These are phyloP conservation scores for Gopherus flavomarginatus DNA, from an alignment of 2,113 vertebrate species.

Conservation along the genomic window DNA sequence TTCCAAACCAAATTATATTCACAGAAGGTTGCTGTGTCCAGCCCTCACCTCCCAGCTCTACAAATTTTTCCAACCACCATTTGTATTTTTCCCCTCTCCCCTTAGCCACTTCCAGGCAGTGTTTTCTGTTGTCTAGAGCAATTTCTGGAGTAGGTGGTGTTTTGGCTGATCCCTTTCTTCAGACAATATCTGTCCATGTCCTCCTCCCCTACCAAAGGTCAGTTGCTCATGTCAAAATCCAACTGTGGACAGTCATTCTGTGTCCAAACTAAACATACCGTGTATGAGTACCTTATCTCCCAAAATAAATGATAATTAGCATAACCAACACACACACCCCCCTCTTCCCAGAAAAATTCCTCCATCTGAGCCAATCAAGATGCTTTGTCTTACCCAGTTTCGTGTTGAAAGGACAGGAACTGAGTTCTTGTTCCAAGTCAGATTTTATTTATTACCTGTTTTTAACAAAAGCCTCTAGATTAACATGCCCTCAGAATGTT, in stretches of 20 bases:
- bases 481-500: not conserved
- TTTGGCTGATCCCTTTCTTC: conserved; percentile 58
- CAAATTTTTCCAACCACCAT: fast-evolving
- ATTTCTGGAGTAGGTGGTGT: conserved; percentile 9
- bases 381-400: conserved; percentile 31
- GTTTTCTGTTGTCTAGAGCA: conserved; percentile 59
- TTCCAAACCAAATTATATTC: conserved; percentile 52
- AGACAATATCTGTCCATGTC: conserved; percentile 49
- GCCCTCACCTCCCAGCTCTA: not conserved
- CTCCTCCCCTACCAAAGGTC: conserved; percentile 48
- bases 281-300: conserved; percentile 68
- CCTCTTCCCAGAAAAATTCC: conserved; percentile 16
- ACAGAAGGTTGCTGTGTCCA: conserved; percentile 39
- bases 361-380: conserved; percentile 63
- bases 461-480: not conserved
- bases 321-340: conserved; percentile 7
- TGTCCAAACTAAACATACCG: conserved; percentile 70
- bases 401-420: not conserved
- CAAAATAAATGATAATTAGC: conserved; percentile 72
- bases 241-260: conserved; percentile 66
- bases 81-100: not conserved
- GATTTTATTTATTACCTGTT: not conserved
- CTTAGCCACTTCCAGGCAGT: not conserved
- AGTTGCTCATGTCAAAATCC: conserved; percentile 71
- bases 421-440: not conserved